Percentiles rank a stretch among this genome's conserved stretches.
These are phyloP conservation scores for Scartelaos histophorus DNA, from an alignment of 2,113 vertebrate genomes.

Conservation along the genomic window DNA sequence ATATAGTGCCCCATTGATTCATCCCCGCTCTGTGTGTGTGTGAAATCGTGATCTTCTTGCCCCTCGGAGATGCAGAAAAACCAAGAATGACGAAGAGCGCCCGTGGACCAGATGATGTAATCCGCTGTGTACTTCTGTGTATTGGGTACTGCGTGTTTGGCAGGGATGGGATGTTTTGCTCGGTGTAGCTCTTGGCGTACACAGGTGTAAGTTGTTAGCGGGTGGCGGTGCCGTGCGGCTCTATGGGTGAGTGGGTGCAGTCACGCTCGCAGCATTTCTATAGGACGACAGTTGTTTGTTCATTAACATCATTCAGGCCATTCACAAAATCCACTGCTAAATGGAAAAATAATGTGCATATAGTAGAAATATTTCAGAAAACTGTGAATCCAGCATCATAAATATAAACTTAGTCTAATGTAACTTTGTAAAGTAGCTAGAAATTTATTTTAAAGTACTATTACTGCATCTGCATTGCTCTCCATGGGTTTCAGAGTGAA, in stretches of 20 bases:
- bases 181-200: constrained; percentile 21
- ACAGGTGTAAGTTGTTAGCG: constrained; percentile 29
- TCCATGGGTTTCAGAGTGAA: no score
- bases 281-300: neutral
- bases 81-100: constrained; percentile 55
- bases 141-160: constrained; percentile 19
- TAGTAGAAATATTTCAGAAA: neutral
- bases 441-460: no score
- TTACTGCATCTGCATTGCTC: no score
- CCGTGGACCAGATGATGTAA: constrained; percentile 48
- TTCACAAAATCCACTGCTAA: neutral
- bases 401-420: no score
- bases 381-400: no score
- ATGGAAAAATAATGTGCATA: neutral
- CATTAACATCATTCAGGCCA: neutral
- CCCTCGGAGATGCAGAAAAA: constrained; percentile 38
- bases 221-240: neutral
- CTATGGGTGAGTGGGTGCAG: constrained; percentile 4
- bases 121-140: constrained; percentile 7
- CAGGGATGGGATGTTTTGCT: constrained; percentile 16
- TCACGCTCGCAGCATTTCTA: neutral
- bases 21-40: constrained; percentile 17
- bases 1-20: constrained; percentile 16
- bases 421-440: no score
- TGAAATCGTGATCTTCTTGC: constrained; percentile 19